These are phyloP conservation scores for Haplotaxodon microlepis DNA, from an alignment of 2,113 vertebrate genomes.

Conservation along the genomic window DNA sequence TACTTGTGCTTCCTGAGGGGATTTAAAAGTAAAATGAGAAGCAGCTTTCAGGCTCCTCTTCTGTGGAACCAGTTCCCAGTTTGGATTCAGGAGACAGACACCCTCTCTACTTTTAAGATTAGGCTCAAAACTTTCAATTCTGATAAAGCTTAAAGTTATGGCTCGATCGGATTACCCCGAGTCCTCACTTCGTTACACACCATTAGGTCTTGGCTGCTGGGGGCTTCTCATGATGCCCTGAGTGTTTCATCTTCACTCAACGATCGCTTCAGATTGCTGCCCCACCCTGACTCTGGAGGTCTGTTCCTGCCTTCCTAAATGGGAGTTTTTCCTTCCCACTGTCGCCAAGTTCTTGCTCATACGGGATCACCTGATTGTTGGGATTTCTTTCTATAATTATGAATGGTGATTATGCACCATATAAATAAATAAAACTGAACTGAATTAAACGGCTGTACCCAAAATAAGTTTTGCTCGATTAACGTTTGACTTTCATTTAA, in stretches of 20 bases:
- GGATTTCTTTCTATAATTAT: neutral
- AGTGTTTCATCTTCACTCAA: neutral
- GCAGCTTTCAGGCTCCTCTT: neutral
- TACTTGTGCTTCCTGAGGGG: neutral
- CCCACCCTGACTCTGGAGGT: neutral
- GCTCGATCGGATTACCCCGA: neutral
- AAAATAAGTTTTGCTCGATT: neutral
- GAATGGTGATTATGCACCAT: neutral
- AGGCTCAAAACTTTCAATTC: neutral
- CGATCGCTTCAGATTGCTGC: neutral
- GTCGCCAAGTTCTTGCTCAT: neutral
- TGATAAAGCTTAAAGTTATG: neutral
- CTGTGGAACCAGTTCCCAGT: neutral
- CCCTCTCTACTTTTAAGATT: neutral
- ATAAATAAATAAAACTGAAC: neutral
- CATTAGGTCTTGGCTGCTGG: neutral
- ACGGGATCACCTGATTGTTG: accelerated
- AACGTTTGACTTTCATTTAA: neutral
- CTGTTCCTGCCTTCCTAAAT: neutral
- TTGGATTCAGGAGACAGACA: neutral
- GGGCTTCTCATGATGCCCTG: neutral
- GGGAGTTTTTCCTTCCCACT: neutral
- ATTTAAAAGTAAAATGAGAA: neutral
- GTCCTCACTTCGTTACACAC: accelerated
- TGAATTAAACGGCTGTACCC: neutral